Conservation (phyloP, 1,140 invertebrate genomes). For the Pygmarrhopalites habei region DNA sequence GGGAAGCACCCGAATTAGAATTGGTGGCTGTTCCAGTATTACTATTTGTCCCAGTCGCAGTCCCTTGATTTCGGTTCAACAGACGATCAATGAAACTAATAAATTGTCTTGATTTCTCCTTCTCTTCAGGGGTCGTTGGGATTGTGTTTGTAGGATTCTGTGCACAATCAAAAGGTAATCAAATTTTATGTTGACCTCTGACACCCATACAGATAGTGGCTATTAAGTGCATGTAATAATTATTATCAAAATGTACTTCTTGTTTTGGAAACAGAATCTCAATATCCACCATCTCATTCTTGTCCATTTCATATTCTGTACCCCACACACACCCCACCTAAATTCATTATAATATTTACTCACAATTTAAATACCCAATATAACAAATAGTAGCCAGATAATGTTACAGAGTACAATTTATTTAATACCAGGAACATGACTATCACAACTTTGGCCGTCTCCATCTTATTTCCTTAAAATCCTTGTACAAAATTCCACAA, state of each 20-base stretch:
- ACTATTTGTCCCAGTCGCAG: background rate
- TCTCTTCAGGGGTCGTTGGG: background rate
- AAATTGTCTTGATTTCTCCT: background rate
- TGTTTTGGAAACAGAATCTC: background rate
- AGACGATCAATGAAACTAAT: slow-evolving; percentile 4
- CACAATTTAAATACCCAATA: too few species aligned
- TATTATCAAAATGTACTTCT: background rate
- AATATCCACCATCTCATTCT: background rate
- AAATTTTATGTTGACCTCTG: background rate
- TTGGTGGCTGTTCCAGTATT: background rate
- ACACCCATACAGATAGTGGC: background rate
- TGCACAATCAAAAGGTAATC: background rate
- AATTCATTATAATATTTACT: too few species aligned
- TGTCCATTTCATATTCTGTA: background rate
- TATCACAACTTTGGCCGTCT: too few species aligned
- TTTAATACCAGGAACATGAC: too few species aligned
- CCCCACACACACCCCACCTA: too few species aligned
- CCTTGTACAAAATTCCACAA: too few species aligned
- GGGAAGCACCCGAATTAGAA: background rate
- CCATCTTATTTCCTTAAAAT: too few species aligned
- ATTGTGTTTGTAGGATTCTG: background rate
- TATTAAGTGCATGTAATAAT: background rate
- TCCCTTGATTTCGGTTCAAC: slow-evolving; percentile 2
- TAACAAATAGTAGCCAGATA: too few species aligned
- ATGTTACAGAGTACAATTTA: too few species aligned